These are phyloP conservation scores for Sinocyclocheilus maitianheensis DNA, from an alignment of 2,113 vertebrate genomes.

Conservation along the genomic window DNA sequence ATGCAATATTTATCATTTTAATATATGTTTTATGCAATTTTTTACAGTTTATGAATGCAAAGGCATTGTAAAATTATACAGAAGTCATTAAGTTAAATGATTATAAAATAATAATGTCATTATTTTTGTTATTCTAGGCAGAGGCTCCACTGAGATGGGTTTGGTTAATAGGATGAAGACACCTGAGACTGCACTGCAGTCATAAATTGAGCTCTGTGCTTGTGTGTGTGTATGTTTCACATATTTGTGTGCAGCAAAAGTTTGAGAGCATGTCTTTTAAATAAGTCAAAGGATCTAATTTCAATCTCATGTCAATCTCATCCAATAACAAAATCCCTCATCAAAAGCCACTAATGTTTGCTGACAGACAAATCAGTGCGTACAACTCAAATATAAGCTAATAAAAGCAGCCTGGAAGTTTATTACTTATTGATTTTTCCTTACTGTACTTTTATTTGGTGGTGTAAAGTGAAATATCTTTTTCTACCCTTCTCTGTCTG, in stretches of 20 bases:
- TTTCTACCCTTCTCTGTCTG: too few relatives aligned
- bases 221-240: not conserved
- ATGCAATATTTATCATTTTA: too few relatives aligned
- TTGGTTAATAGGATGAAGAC: conserved; percentile 9
- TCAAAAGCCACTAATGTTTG: not conserved
- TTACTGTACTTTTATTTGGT: too few relatives aligned
- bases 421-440: too few relatives aligned
- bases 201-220: not conserved
- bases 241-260: not conserved
- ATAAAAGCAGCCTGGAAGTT: too few relatives aligned
- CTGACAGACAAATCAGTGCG: not conserved
- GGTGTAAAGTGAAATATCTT: too few relatives aligned
- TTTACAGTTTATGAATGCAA: too few relatives aligned
- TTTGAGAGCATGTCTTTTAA: not conserved
- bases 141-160: not conserved
- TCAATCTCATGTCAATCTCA: not conserved
- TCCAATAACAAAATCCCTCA: not conserved
- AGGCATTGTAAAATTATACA: too few relatives aligned
- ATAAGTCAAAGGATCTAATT: not conserved
- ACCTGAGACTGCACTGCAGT: not conserved
- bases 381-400: too few relatives aligned
- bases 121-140: not conserved
- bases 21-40: too few relatives aligned
- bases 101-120: not conserved
- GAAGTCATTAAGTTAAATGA: too few relatives aligned